Evolutionary conservation across 2,797 vertebrate genomes (phyloP).

Genomic region (Otus scops): DNA sequence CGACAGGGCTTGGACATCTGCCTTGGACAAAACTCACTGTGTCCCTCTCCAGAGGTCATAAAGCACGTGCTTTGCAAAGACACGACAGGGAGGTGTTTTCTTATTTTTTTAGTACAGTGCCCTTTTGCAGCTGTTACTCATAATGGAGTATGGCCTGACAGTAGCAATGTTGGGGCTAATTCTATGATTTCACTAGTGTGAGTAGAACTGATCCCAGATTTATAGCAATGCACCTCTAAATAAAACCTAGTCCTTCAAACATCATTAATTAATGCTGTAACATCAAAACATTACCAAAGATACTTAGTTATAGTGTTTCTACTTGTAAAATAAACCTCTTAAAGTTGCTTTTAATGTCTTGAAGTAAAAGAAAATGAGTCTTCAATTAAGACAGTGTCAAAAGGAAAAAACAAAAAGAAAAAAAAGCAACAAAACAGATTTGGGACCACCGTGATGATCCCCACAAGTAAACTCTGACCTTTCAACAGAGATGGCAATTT

Average conservation of each 20-base stretch:
- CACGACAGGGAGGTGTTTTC: not conserved
- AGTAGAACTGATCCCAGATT: constrained; percentile 55
- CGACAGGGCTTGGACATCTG: not conserved
- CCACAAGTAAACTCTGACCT: constrained; percentile 50
- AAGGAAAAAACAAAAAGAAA: not conserved
- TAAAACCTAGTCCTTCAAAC: constrained; percentile 31
- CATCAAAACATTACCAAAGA: constrained; percentile 37
- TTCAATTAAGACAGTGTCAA: constrained; percentile 23
- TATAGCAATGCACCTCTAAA: constrained; percentile 45
- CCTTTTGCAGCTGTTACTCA: constrained; percentile 18
- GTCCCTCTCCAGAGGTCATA: not conserved
- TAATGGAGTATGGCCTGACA: constrained; percentile 5
- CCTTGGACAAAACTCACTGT: not conserved
- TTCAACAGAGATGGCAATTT: constrained; percentile 47
- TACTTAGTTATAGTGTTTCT: constrained; percentile 54
- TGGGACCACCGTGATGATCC: constrained; percentile 7
- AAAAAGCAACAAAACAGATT: not conserved
- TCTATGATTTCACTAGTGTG: constrained; percentile 28
- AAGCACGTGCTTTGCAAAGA: constrained; percentile 25
- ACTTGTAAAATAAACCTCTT: constrained; percentile 43
- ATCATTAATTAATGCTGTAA: constrained; percentile 57
- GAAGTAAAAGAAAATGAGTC: not conserved
- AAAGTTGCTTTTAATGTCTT: constrained; percentile 28
- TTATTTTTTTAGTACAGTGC: not conserved
- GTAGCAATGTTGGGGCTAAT: constrained; percentile 3